phyloP scores from a whole-genome alignment of 1,140 invertebrate species.

The Neoseiulus cucumeris region DNA sequence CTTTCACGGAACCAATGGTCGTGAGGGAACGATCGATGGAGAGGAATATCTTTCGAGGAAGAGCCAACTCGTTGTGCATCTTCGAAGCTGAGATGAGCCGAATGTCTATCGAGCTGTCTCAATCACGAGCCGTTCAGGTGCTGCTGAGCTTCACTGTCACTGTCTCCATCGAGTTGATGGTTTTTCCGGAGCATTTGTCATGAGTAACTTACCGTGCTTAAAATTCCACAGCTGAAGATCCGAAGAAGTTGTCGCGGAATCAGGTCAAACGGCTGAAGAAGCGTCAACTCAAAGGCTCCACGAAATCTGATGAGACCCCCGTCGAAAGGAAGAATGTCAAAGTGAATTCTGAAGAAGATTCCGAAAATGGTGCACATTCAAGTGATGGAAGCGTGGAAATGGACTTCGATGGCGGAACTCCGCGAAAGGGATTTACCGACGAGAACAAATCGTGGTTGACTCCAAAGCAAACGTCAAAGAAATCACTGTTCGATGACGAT shows the following conservation, averaged over 20 bases:
- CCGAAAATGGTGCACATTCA: slow-evolving; percentile 10
- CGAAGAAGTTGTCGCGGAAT: background rate
- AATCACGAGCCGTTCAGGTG: background rate
- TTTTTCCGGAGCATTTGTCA: background rate
- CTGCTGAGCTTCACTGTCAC: no score
- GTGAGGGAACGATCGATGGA: no score
- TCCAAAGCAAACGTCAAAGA: slow-evolving; percentile 27
- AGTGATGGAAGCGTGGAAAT: slow-evolving; percentile 10
- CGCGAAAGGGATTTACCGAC: slow-evolving; percentile 34
- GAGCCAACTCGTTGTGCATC: no score
- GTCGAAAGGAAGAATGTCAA: no score
- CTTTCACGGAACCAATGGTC: background rate
- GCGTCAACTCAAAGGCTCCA: slow-evolving; percentile 13
- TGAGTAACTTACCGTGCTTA: background rate
- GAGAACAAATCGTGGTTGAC: slow-evolving; percentile 47
- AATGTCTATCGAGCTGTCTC: background rate
- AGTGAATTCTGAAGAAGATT: no score
- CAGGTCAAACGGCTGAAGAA: slow-evolving; percentile 19
- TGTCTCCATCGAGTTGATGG: no score
- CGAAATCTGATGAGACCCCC: slow-evolving; percentile 13
- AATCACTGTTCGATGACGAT: slow-evolving; percentile 18
- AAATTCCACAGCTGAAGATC: background rate
- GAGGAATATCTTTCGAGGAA: no score
- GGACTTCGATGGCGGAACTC: slow-evolving; percentile 17
- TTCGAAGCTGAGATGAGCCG: background rate